Evolutionary conservation across 1,140 invertebrate species (phyloP), one percentile per base, ranked within the genome.

Genomic region (Dryas iulia): DNA sequence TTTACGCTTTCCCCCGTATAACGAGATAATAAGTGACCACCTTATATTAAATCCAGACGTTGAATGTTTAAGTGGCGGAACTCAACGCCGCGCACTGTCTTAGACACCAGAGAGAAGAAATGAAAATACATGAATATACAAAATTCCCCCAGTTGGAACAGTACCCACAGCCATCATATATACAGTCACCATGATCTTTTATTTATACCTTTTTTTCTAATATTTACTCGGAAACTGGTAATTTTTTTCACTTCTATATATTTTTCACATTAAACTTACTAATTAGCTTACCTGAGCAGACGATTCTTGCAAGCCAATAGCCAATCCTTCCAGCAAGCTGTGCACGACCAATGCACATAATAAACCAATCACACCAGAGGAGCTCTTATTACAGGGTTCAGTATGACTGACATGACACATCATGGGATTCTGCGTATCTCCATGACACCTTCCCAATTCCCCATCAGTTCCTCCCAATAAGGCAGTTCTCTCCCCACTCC

Each of bases 271-370:
- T 31, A 31, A 6, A 31, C 5, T 6, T 31, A 31, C 11, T 31
- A 31, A 54, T 11, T 6, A 30, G 18, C 58, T 63, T 86, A 96
- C 95, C 91, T 95, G 93, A 1, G 93, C 77, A 31, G 93, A 72
- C 6, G 87, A 90, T 67, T 94, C 93, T 77, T 96, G 94, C 28
- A 98, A 87, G 1, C 97, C 97, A 77, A 98, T 96, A 1, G 96
- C 96, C 28, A 98, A 83, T 35, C 97, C 97, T 90, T 98, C 97
- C 24, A 98, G 93, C 2, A 96, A 82, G 12, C 96, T 95, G 78
- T 97, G 97, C 35, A 97, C 88, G 3, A 96, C 95, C 6, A 97
- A 86, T 0, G 96, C 96, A 6, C 95, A 81, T 30, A 97, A 80
- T 18, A 96, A 84, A 1, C 95, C 95, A 10, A 95, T 72, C 1